phyloP scores from a whole-genome alignment of 2,797 vertebrate species.

The Telmatherina bonti region DNA sequence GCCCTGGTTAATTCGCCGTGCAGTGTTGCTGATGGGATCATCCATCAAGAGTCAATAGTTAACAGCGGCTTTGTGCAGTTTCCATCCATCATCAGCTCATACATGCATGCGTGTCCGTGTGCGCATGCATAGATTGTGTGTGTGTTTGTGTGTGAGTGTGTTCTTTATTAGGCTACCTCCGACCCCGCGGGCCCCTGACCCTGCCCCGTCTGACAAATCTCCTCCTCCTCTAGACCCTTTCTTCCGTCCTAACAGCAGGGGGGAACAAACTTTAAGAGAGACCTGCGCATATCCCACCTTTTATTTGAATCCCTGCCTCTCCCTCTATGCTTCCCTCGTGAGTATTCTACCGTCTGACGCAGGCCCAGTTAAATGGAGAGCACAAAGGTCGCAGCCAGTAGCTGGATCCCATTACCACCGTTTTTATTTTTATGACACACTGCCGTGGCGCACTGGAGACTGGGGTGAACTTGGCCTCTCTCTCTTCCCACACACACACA shows the following conservation, averaged over 20 bases:
- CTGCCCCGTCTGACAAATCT: conserved; percentile 59
- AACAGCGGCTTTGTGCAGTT: conserved; percentile 81
- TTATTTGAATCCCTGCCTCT: conserved; percentile 50
- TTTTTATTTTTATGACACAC: conserved; percentile 80
- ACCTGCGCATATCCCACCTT: conserved; percentile 48
- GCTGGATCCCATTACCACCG: conserved; percentile 76
- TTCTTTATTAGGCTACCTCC: conserved; percentile 59
- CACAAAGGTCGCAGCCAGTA: conserved; percentile 62
- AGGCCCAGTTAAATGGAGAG: conserved; percentile 62
- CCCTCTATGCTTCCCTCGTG: conserved; percentile 24
- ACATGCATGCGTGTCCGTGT: conserved; percentile 35
- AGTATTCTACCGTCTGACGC: conserved; percentile 48
- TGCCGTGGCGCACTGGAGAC: conserved; percentile 38
- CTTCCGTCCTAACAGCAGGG: conserved; percentile 76
- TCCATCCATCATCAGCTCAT: conserved; percentile 79
- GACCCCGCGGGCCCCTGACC: conserved; percentile 70
- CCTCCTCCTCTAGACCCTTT: conserved; percentile 58
- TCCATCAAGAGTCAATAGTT: conserved; percentile 88
- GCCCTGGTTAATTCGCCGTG: conserved; percentile 72
- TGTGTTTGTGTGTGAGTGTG: conserved; percentile 7
- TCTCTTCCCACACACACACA: conserved; percentile 6
- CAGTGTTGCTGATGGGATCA: conserved; percentile 78
- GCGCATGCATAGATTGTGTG: not conserved
- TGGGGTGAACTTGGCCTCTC: conserved; percentile 67
- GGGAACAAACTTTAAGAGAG: conserved; percentile 26